A percentile compares a stretch with the other conserved stretches of the same genome.
These are phyloP conservation scores for Spodoptera frugiperda DNA, from an alignment of 1,140 invertebrate species.

Conservation along the genomic window DNA sequence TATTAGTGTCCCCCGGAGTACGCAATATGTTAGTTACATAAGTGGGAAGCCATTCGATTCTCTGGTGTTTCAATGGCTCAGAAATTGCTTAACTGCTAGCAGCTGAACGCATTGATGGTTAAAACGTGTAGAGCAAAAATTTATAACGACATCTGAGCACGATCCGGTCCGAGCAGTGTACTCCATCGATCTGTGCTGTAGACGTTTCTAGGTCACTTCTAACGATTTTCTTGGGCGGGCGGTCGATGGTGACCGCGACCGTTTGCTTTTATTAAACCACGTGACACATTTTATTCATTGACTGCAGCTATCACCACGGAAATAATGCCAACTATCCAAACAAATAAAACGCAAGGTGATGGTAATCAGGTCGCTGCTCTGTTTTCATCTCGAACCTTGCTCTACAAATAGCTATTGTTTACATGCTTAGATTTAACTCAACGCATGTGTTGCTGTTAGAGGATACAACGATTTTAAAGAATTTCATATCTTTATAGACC, in stretches of 20 bases:
- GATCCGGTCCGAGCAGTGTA: conserved; percentile 47
- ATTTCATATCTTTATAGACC: not conserved
- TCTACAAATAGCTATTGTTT: conserved; percentile 49
- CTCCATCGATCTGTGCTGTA: conserved; percentile 57
- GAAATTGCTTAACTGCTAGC: conserved; percentile 33
- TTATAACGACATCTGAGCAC: conserved; percentile 52
- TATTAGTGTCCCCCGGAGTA: conserved; percentile 38
- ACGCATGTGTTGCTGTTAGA: not conserved
- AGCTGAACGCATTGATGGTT: conserved; percentile 31
- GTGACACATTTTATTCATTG: conserved; percentile 43
- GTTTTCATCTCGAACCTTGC: conserved; percentile 48
- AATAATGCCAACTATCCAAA: conserved; percentile 48
- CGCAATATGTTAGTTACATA: conserved; percentile 38
- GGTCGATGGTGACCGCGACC: conserved; percentile 43
- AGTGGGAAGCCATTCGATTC: conserved; percentile 18
- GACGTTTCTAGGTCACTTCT: conserved; percentile 60
- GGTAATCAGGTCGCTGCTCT: conserved; percentile 49
- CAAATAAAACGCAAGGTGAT: conserved; percentile 53
- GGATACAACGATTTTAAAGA: too few relatives aligned
- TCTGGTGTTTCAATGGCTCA: conserved; percentile 32
- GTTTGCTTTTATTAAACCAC: conserved; percentile 27
- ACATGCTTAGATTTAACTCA: not conserved
- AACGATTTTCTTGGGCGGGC: conserved; percentile 51
- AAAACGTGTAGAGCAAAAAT: conserved; percentile 43
- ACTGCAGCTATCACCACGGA: conserved; percentile 39